Conservation (phyloP, 2,113 vertebrate genomes). For the Heterochromis multidens region DNA sequence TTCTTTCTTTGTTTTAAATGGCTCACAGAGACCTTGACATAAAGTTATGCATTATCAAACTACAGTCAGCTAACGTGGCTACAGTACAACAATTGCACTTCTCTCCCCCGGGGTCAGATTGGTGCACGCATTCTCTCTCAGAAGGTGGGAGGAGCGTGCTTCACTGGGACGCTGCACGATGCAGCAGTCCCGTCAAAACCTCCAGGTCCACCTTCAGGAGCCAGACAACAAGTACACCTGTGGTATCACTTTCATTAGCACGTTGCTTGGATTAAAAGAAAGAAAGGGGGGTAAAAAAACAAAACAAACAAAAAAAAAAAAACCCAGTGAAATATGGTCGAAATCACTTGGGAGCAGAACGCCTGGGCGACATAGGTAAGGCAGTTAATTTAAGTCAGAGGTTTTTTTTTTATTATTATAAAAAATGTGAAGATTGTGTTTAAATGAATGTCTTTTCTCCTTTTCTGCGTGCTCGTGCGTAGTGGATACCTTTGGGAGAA, state of each 20-base stretch:
- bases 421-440: not conserved
- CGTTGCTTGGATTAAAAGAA: conserved; percentile 13
- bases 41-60: not conserved
- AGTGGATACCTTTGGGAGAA: conserved; percentile 17
- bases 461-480: conserved; percentile 15
- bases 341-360: not conserved
- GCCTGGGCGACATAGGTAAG: conserved; percentile 51
- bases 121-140: conserved; percentile 28
- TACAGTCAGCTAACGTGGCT: not conserved
- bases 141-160: conserved; percentile 61
- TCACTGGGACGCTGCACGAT: conserved; percentile 39
- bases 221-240: conserved; percentile 22
- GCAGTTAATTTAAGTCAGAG: not conserved
- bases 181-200: conserved; percentile 53
- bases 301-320: not conserved
- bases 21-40: not conserved
- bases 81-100: not conserved
- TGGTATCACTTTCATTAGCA: not conserved
- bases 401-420: not conserved
- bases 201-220: conserved; percentile 11
- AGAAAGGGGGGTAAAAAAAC: too few species aligned
- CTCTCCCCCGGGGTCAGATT: not conserved
- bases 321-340: conserved; percentile 34
- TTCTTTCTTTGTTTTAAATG: not conserved
- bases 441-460: not conserved